Percentiles rank a stretch among this genome's conserved stretches.
Conservation (phyloP, 2,888 invertebrate genomes). For the Agrotis segetum region DNA sequence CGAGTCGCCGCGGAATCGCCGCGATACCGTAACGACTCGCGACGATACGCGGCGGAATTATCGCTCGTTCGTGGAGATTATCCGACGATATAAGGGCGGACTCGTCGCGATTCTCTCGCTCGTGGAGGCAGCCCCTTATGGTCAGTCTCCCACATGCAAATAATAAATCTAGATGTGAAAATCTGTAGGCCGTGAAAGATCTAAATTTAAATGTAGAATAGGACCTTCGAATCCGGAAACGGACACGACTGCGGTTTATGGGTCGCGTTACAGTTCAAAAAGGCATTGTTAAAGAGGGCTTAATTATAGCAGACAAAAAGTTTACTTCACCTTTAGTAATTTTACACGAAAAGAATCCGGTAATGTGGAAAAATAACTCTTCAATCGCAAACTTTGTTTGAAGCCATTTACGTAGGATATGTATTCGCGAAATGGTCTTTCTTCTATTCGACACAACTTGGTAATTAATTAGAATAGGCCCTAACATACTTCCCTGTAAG, state of each 20-base stretch:
- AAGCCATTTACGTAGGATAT: neutral
- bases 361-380: no score
- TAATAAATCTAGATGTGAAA: neutral
- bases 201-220: conserved; percentile 4
- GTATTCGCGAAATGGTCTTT: neutral
- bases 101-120: no score
- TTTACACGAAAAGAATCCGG: neutral
- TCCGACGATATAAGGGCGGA: no score
- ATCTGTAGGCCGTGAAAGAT: neutral
- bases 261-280: conserved; percentile 2
- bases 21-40: no score
- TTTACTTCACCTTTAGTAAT: neutral
- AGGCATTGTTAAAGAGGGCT: conserved; percentile 5
- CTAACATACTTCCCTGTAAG: neutral
- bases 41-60: no score
- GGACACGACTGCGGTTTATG: neutral
- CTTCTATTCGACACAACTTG: no score
- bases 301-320: neutral
- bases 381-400: no score
- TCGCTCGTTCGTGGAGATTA: no score
- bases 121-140: no score
- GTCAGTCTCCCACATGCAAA: neutral
- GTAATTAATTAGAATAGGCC: neutral
- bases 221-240: conserved; percentile 17
- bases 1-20: no score